These are phyloP conservation scores for Callimorpha dominula DNA, from an alignment of 2,888 invertebrate genomes.

Conservation along the genomic window DNA sequence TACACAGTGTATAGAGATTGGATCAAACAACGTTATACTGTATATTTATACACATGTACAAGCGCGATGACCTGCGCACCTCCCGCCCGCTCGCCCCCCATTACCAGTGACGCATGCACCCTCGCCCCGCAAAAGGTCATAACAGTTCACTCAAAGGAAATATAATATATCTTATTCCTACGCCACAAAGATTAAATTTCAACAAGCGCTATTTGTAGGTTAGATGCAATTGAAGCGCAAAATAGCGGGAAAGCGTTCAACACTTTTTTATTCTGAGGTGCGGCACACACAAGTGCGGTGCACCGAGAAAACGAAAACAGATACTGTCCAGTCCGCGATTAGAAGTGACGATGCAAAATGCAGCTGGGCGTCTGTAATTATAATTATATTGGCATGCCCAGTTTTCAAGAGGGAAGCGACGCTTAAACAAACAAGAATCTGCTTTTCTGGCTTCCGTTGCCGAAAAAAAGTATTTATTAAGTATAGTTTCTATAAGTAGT, in stretches of 20 bases:
- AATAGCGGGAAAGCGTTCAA: constrained; percentile 74
- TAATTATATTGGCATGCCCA: constrained; percentile 30
- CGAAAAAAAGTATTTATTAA: background rate
- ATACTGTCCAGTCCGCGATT: constrained; percentile 53
- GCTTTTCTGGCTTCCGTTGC: constrained; percentile 21
- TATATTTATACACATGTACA: constrained; percentile 60
- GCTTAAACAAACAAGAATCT: constrained; percentile 20
- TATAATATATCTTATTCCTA: constrained; percentile 51
- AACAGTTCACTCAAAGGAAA: constrained; percentile 46
- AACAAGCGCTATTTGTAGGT: constrained; percentile 46
- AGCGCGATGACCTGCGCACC: constrained; percentile 82
- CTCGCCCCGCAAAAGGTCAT: constrained; percentile 58
- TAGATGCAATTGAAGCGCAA: constrained; percentile 51
- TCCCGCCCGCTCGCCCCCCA: constrained; percentile 63
- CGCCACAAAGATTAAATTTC: constrained; percentile 46
- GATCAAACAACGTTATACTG: constrained; percentile 66
- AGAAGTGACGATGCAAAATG: constrained; percentile 61
- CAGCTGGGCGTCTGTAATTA: constrained; percentile 54
- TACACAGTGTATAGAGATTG: constrained; percentile 61
- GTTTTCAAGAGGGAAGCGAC: constrained; percentile 1
- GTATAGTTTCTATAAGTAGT: background rate
- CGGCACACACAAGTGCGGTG: constrained; percentile 75
- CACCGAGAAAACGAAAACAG: constrained; percentile 77
- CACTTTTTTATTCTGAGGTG: constrained; percentile 75
- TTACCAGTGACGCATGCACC: constrained; percentile 77